Evolutionary conservation across 35 echinoderm and acorn worm species (phyloP).

Genomic region (Lytechinus variegatus): DNA sequence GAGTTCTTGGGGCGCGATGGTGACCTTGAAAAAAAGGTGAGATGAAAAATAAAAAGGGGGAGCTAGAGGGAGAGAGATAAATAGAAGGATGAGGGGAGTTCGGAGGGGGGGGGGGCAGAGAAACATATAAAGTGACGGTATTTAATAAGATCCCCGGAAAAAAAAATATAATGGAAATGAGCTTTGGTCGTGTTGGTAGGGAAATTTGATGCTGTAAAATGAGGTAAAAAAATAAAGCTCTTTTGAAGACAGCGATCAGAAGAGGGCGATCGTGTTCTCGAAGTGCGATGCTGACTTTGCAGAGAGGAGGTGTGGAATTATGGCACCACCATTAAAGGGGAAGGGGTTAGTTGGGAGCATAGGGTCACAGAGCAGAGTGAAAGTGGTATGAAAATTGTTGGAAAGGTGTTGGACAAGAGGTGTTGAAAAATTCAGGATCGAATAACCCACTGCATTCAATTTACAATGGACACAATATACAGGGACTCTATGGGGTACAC

Average conservation of each 20-base stretch:
- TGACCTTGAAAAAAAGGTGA: too few relatives aligned
- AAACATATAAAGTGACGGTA: not conserved
- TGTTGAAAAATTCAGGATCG: too few relatives aligned
- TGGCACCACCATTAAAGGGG: too few relatives aligned
- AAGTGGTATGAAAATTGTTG: too few relatives aligned
- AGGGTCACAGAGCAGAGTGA: too few relatives aligned
- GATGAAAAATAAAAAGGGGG: not conserved
- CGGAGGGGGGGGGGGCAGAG: not conserved
- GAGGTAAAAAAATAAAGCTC: not conserved
- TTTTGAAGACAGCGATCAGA: not conserved
- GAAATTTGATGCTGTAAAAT: not conserved
- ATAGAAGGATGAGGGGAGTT: not conserved
- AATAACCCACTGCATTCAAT: too few relatives aligned
- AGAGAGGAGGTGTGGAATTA: not conserved
- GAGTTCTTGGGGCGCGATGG: too few relatives aligned
- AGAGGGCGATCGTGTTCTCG: not conserved
- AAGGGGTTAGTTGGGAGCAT: too few relatives aligned
- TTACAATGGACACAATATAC: too few relatives aligned
- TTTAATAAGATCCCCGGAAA: not conserved
- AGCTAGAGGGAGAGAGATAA: not conserved
- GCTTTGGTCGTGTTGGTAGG: not conserved
- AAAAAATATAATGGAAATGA: not conserved
- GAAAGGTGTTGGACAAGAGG: too few relatives aligned
- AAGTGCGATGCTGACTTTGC: not conserved
- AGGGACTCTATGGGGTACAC: too few relatives aligned